Evolutionary conservation across 92 coral and sea anemone genomes (phyloP), one percentile per base, ranked within the genome.

Genomic region (Diadumene lineata): DNA sequence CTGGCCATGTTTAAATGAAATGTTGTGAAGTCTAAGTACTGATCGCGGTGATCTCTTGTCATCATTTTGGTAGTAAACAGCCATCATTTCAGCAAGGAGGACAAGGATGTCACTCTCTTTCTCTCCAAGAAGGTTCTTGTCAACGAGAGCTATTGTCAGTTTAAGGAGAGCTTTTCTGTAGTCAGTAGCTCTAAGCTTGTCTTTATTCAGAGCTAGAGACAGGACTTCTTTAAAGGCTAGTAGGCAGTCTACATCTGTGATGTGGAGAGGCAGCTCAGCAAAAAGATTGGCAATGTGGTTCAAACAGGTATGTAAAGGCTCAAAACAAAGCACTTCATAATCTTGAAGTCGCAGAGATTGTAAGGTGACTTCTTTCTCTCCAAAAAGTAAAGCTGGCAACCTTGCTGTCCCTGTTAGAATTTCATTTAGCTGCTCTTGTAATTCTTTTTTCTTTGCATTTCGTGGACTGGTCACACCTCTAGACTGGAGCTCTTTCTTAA

Each of bases 21-120:
- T 78, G 34, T 83, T 83, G 50, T 77, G 77, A 19, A 83, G 82
- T 24, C 87, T 46, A 30, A 83, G 79, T 26, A 77, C 77, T 53
- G 69, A 56, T 7, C 83, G 51, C 34, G 82, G 83, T 11, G 60
- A 76, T 64, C 79, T 77, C 53, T 77, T 83, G 4, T 70, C 87
- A 61, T 78, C 87, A 51, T 66, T 65, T 25, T 72, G 73, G 77
- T 83, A 83, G 67, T 78, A 83, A 3, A 77, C 57, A 19, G 74
- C 50, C 50, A 26, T 27, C 77, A 79, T 79, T 19, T 68, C 78
- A 72, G 50, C 72, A 64, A 71, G 72, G 11, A 48, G 50, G 2
- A 66, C 68, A 8, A 66, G 48, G 7, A 38, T 6, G 7, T 38
- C 13, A 4, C 48, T 38, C 27, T 81, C 74, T 48, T 62, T 29